Percentiles rank a stretch among this genome's conserved stretches.
Evolutionary conservation across 2,888 invertebrate genomes (phyloP).

Genomic region (Cepaea hortensis): DNA sequence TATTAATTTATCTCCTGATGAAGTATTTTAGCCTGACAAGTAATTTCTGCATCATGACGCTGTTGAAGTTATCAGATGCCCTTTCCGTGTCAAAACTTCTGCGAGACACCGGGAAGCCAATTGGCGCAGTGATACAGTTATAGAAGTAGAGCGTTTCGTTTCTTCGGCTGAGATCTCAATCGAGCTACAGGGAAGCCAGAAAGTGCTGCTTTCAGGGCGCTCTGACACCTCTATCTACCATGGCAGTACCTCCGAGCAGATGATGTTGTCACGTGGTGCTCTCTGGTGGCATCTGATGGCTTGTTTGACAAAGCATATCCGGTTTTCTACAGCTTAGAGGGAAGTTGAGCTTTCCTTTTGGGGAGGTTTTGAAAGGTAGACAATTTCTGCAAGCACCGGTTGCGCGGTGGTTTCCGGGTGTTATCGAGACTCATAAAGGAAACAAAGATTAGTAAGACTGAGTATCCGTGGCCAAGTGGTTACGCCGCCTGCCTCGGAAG

Average conservation of each 20-base stretch:
- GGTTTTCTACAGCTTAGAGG: not conserved
- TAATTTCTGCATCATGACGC: not conserved
- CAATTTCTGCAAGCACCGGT: not conserved
- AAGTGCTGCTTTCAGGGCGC: not conserved
- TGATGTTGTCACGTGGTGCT: constrained; percentile 6
- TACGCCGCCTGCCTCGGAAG: too few species aligned
- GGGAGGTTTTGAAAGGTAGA: not conserved
- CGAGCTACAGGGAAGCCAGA: not conserved
- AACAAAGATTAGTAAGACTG: too few species aligned
- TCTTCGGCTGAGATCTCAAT: not conserved
- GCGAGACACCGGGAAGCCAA: not conserved
- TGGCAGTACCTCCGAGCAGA: not conserved
- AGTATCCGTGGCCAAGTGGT: too few species aligned
- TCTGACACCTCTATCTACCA: constrained; percentile 1
- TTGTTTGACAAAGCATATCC: constrained; percentile 19
- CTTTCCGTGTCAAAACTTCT: not conserved
- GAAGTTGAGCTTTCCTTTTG: not conserved
- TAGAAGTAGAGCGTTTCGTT: not conserved
- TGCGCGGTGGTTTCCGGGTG: not conserved
- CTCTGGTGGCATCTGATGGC: constrained; percentile 18
- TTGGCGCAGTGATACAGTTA: not conserved
- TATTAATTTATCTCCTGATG: too few species aligned
- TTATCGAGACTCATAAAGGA: not conserved
- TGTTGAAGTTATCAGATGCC: not conserved
- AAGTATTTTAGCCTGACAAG: not conserved